Percentiles rank a stretch among this genome's conserved stretches.
Conservation (phyloP, 2,113 vertebrate genomes). For the Apaloderma vittatum region DNA sequence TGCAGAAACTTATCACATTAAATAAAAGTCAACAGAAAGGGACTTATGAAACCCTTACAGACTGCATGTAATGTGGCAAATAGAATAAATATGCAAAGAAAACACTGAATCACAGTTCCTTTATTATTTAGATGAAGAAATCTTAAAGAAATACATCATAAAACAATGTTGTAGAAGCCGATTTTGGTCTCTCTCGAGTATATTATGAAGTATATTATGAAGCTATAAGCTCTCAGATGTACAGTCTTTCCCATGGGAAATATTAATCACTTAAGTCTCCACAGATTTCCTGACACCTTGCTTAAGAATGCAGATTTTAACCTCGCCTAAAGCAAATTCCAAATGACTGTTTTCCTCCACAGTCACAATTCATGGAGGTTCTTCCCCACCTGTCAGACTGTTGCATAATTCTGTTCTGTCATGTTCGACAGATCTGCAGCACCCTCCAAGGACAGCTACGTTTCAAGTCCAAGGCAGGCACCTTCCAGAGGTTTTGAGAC, state of each 20-base stretch:
- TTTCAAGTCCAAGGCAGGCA: not conserved
- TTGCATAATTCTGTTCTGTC: not conserved
- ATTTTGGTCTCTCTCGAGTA: not conserved
- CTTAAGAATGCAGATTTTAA: conserved; percentile 50
- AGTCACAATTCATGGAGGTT: not conserved
- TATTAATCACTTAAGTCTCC: conserved; percentile 48
- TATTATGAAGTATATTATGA: not conserved
- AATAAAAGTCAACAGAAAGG: not conserved
- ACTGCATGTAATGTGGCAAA: not conserved
- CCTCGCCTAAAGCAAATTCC: conserved; percentile 50
- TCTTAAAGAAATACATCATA: not conserved
- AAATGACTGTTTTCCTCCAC: not conserved
- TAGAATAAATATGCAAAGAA: not conserved
- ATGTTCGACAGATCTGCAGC: not conserved
- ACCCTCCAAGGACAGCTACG: not conserved
- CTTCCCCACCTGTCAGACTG: not conserved
- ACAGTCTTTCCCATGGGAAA: conserved; percentile 43
- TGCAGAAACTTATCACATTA: not conserved
- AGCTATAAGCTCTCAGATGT: not conserved
- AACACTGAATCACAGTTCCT: not conserved
- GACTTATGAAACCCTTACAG: not conserved
- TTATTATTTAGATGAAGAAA: not conserved
- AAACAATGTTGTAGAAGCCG: not conserved
- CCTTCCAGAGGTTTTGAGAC: not conserved
- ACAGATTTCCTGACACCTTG: conserved; percentile 13